These are phyloP conservation scores for Atherinosoma microstoma DNA, from an alignment of 2,797 vertebrate species.

Conservation along the genomic window DNA sequence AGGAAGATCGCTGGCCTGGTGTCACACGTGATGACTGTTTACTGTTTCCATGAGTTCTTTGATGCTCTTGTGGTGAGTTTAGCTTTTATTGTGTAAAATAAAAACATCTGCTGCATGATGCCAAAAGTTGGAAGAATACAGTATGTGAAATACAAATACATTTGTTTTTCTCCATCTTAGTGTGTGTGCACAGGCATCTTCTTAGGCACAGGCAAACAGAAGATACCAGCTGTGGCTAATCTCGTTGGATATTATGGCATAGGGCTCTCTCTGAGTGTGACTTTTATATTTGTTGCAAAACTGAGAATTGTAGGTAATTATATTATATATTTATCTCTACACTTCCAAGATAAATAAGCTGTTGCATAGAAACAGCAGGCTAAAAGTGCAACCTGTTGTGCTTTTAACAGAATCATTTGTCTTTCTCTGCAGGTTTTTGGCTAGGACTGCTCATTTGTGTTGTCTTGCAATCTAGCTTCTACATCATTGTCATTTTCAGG, in stretches of 20 bases:
- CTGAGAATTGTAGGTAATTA: slow-evolving; percentile 87
- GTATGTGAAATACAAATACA: too few species aligned
- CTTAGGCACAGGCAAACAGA: slow-evolving; percentile 91
- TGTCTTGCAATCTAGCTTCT: slow-evolving; percentile 85
- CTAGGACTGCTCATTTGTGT: slow-evolving; percentile 87
- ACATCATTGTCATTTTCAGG: slow-evolving; percentile 82
- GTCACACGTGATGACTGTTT: slow-evolving; percentile 82
- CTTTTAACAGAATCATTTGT: neutral
- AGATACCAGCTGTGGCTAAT: slow-evolving; percentile 90
- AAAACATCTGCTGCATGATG: neutral
- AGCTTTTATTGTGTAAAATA: neutral
- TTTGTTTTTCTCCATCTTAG: slow-evolving; percentile 65
- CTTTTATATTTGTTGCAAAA: slow-evolving; percentile 87
- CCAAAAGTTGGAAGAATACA: neutral
- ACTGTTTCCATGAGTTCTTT: slow-evolving; percentile 87
- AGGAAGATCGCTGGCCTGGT: slow-evolving; percentile 87
- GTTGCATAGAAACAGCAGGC: neutral
- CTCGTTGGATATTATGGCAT: slow-evolving; percentile 88
- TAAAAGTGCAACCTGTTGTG: slow-evolving; percentile 1
- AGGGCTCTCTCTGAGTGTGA: slow-evolving; percentile 86
- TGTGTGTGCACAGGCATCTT: slow-evolving; percentile 88
- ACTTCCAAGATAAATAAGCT: slow-evolving; percentile 1
- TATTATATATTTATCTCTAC: neutral
- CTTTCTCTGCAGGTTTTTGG: slow-evolving; percentile 87
- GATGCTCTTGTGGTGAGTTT: slow-evolving; percentile 85